Conservation (phyloP, 2,113 vertebrate genomes). For the Hystrix cristata region DNA sequence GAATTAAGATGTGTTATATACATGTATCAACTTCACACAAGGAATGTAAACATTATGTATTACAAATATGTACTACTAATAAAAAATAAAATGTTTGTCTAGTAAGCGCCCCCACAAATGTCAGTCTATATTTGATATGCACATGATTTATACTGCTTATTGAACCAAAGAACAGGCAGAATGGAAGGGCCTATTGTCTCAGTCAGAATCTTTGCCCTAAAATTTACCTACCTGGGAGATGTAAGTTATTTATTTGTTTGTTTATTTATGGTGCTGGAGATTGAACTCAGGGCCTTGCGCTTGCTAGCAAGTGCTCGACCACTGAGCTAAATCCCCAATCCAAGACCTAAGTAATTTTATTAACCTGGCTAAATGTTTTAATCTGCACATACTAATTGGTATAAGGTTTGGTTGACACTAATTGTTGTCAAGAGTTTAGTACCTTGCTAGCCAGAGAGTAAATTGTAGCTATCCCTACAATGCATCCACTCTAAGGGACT, state of each 20-base stretch:
- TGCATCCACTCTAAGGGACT: neutral
- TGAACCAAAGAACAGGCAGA: neutral
- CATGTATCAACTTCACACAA: neutral
- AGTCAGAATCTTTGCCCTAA: neutral
- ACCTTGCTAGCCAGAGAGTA: neutral
- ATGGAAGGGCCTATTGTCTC: neutral
- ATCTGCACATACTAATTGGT: neutral
- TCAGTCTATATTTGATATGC: neutral
- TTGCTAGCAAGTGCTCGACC: no score
- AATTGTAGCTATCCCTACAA: neutral
- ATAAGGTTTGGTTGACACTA: neutral
- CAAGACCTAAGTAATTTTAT: neutral
- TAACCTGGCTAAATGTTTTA: neutral
- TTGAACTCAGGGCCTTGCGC: no score
- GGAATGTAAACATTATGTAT: neutral
- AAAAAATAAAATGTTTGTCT: neutral
- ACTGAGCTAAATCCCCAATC: no score
- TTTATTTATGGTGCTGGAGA: no score
- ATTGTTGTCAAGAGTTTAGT: neutral
- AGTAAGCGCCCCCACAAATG: neutral
- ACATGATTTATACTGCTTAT: rapidly evolving
- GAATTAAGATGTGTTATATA: neutral
- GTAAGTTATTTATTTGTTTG: neutral
- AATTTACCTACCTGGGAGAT: neutral
- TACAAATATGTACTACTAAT: neutral